Evolutionary conservation across 2,797 vertebrate species (phyloP).

Genomic region (Huso huso): DNA sequence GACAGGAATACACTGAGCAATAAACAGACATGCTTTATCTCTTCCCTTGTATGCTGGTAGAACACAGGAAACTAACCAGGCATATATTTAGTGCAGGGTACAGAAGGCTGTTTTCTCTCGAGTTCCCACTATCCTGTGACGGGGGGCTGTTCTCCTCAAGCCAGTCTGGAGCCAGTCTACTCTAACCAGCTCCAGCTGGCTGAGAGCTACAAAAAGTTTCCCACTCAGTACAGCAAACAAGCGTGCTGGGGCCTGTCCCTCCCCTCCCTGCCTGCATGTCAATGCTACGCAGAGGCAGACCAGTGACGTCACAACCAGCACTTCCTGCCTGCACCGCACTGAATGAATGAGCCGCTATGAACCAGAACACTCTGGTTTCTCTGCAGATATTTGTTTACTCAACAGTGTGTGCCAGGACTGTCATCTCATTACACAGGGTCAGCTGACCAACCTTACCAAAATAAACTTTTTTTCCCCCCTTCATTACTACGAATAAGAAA

Average conservation of each 20-base stretch:
- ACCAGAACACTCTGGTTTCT: constrained; percentile 49
- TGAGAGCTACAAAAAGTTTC: constrained; percentile 40
- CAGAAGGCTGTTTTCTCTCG: constrained; percentile 10
- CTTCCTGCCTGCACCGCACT: constrained; percentile 44
- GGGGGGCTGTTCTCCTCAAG: neutral
- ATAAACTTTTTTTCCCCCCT: neutral
- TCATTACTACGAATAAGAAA: neutral
- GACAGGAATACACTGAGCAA: too few species aligned
- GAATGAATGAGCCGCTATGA: constrained; percentile 53
- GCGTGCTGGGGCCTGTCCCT: constrained; percentile 33
- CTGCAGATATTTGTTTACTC: constrained; percentile 56
- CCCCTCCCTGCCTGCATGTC: constrained; percentile 42
- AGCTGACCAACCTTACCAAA: constrained; percentile 7
- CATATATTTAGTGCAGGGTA: constrained; percentile 1
- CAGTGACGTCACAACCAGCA: constrained; percentile 25
- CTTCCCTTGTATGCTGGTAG: too few species aligned
- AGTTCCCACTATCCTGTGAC: constrained; percentile 15
- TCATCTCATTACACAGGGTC: constrained; percentile 11
- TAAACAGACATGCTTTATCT: too few species aligned
- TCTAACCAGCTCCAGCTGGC: constrained; percentile 64
- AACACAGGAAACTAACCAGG: too few species aligned
- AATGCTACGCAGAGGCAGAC: constrained; percentile 43
- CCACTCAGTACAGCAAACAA: constrained; percentile 23
- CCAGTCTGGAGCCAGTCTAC: constrained; percentile 7
- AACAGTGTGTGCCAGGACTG: constrained; percentile 55